Conservation (phyloP, 2,797 vertebrate species). For the Natrix natrix region DNA sequence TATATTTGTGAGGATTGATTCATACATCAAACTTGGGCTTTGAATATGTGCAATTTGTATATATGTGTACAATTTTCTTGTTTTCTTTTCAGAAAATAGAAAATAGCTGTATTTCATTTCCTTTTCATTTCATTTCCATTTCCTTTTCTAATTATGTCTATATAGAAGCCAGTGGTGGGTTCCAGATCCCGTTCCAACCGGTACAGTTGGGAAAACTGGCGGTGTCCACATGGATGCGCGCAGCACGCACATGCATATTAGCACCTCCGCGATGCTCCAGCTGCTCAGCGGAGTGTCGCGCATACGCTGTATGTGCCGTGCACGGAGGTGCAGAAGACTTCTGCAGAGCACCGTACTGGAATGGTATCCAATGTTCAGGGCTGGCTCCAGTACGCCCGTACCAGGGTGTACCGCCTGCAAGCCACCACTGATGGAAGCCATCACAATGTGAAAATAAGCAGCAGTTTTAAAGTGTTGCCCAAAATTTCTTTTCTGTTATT, state of each 20-base stretch:
- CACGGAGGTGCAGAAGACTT: no score
- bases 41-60: slow-evolving; percentile 16
- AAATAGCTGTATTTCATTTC: slow-evolving; percentile 49
- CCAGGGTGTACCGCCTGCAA: no score
- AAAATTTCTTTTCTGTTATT: slow-evolving; percentile 64
- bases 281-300: no score
- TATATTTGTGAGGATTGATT: background rate
- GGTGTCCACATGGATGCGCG: no score
- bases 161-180: background rate
- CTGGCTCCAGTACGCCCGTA: no score
- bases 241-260: no score
- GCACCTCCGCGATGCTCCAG: no score
- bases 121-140: slow-evolving; percentile 40
- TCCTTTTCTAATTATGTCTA: slow-evolving; percentile 60
- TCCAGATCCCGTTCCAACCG: no score
- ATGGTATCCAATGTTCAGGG: no score
- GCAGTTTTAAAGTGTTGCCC: slow-evolving; percentile 44
- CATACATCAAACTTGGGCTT: background rate
- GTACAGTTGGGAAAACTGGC: no score
- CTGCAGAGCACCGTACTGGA: no score
- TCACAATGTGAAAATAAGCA: slow-evolving; percentile 44
- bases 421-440: background rate
- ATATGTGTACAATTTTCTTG: slow-evolving; percentile 24
- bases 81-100: slow-evolving; percentile 46
- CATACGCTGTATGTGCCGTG: no score